A percentile compares a stretch with the other conserved stretches of the same genome.
These are phyloP conservation scores for Gasteruption jaculator DNA, from an alignment of 2,888 invertebrate genomes.

Conservation along the genomic window DNA sequence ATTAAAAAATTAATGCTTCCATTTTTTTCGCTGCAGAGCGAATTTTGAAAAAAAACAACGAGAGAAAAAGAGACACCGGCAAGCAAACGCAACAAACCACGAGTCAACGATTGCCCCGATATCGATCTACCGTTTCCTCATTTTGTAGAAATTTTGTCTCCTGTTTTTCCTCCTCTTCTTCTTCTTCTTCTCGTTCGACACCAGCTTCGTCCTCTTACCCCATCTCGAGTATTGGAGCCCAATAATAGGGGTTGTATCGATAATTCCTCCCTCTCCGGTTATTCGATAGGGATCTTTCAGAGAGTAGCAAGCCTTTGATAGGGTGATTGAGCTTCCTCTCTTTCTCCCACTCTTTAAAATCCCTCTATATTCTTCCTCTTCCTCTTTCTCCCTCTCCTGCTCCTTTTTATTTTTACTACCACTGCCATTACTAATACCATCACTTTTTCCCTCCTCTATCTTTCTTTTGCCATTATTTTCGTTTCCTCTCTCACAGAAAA, in stretches of 20 bases:
- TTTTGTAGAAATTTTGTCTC: constrained; percentile 30
- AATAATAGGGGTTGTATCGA: constrained; percentile 41
- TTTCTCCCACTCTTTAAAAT: too few species aligned
- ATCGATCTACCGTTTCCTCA: constrained; percentile 11
- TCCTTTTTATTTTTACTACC: not conserved
- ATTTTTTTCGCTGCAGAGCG: too few species aligned
- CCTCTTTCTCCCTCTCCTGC: constrained; percentile 6
- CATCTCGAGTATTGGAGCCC: constrained; percentile 32
- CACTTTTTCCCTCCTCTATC: constrained; percentile 13
- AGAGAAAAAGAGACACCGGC: too few species aligned
- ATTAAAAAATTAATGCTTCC: too few species aligned
- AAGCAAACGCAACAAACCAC: too few species aligned
- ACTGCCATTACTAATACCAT: constrained; percentile 3
- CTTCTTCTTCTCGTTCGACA: constrained; percentile 32
- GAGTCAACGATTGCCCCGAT: too few species aligned
- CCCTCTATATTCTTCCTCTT: constrained; percentile 20
- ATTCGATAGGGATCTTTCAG: constrained; percentile 41
- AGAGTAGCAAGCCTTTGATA: constrained; percentile 38
- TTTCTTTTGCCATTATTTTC: constrained; percentile 13
- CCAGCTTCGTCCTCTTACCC: too few species aligned
- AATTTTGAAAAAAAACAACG: too few species aligned
- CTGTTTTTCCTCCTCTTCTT: constrained; percentile 11
- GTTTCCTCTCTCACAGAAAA: constrained; percentile 21
- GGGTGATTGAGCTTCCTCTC: constrained; percentile 33
- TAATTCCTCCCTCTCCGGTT: constrained; percentile 39